Conservation (phyloP, 2,888 invertebrate genomes). For the Fissipunctia ypsillon region DNA sequence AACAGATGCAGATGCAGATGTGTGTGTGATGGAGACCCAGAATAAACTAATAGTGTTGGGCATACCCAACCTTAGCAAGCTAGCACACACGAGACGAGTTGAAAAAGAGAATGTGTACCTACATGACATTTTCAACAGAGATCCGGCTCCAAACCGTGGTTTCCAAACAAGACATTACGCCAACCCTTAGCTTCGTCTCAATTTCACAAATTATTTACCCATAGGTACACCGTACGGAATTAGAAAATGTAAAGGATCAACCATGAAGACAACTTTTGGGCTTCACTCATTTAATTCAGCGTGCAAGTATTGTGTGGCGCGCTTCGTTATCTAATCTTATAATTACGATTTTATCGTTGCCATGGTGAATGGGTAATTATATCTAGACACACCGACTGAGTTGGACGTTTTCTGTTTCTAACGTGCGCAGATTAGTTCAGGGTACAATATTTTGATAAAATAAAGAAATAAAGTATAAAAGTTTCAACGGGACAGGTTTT, state of each 20-base stretch:
- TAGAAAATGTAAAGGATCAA: constrained; percentile 34
- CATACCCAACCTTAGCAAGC: too few species aligned
- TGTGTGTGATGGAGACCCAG: too few species aligned
- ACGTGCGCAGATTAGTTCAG: background rate
- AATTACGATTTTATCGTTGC: constrained; percentile 45
- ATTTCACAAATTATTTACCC: constrained; percentile 28
- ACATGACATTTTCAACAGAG: background rate
- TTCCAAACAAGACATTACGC: constrained; percentile 2
- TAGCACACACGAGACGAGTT: too few species aligned
- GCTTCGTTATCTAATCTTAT: constrained; percentile 47
- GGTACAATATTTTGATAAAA: background rate
- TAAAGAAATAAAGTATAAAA: background rate
- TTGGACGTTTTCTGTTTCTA: background rate
- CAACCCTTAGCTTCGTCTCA: constrained; percentile 1
- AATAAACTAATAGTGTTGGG: too few species aligned
- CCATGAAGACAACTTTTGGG: constrained; percentile 30
- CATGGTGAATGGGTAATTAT: constrained; percentile 9
- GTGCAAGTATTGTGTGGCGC: constrained; percentile 28
- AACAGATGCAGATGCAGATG: too few species aligned
- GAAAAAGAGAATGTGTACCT: background rate
- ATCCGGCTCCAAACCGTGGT: background rate
- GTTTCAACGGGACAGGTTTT: background rate
- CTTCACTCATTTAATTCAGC: constrained; percentile 52
- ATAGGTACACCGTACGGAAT: constrained; percentile 20
- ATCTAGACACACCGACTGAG: background rate